Evolutionary conservation across 1,140 invertebrate species (phyloP), one percentile per base, ranked within the genome.

Genomic region (Sesamia nonagrioides): DNA sequence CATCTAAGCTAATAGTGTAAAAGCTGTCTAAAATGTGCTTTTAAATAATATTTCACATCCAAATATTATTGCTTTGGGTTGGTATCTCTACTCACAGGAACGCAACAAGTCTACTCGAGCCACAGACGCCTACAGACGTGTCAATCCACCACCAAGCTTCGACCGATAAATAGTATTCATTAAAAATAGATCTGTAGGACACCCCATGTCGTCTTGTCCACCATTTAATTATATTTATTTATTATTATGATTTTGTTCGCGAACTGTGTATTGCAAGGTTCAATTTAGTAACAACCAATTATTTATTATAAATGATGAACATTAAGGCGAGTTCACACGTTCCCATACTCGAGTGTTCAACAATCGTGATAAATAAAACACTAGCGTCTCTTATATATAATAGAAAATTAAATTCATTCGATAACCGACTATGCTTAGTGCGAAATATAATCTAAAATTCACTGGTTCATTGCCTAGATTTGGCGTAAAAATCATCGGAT

Each of bases 21-120:
- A 90, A 88, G 88, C 88, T 84, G 86, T 88, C 84, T 58, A 88
- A 79, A 84, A 84, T 83, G 79, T 85, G 82, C 76, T 80, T 89
- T 85, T 84, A 78, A 82, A 83, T 84, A 86, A 82, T 83, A 63
- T 1, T 71, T 92, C 92, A 93, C 91, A 94, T 93, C 91, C 92
- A 90, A 85, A 66, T 78, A 89, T 94, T 94, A 94, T 94, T 94
- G 92, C 92, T 93, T 89, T 87, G 69, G 77, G 87, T 90, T 61
- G 35, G 35, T 66, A 69, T 84, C 77, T 61, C 73, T 66, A 40
- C 15, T 72, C 35, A 77, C 91, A 92, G 91, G 89, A 92, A 92
- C 88, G 40, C 74, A 61, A 79, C 58, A 45, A 35, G 21, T 77
- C 75, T 68, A 42, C 50, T 42, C n/a, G 48, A 60, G 7, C 63